These are phyloP conservation scores for Serranus cabrilla DNA, from an alignment of 2,797 vertebrate genomes.

Conservation along the genomic window DNA sequence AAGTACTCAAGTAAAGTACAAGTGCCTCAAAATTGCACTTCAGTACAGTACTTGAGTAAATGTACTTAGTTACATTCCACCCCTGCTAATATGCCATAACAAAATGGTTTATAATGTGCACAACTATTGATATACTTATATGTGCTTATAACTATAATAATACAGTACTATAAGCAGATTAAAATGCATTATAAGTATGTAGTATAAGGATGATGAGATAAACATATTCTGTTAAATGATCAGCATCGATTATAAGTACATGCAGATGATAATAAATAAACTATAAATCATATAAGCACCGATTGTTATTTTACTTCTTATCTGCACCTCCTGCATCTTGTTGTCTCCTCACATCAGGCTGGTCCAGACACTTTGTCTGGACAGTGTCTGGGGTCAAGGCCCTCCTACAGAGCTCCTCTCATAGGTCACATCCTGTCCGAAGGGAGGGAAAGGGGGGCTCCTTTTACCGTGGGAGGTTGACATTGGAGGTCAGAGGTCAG, in stretches of 20 bases:
- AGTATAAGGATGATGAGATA: not conserved
- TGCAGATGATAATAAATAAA: not conserved
- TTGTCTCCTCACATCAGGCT: slow-evolving; percentile 53
- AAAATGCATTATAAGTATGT: too few relatives aligned
- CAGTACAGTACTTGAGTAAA: too few relatives aligned
- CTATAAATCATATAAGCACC: not conserved
- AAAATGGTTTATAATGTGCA: too few relatives aligned
- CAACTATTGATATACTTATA: too few relatives aligned
- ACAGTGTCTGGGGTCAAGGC: slow-evolving; percentile 84
- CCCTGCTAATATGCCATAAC: too few relatives aligned
- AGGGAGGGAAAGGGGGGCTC: slow-evolving; percentile 60
- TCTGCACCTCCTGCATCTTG: slow-evolving; percentile 57
- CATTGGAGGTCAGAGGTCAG: slow-evolving; percentile 80
- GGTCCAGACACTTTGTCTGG: slow-evolving; percentile 84
- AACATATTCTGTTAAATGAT: not conserved
- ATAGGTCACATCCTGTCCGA: slow-evolving; percentile 85
- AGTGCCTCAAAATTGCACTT: too few relatives aligned
- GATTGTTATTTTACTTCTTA: slow-evolving; percentile 42
- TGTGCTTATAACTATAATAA: too few relatives aligned
- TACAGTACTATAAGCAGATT: too few relatives aligned
- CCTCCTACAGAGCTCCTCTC: slow-evolving; percentile 76
- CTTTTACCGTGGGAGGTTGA: slow-evolving; percentile 77
- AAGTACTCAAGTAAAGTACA: too few relatives aligned
- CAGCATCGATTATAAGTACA: slow-evolving; percentile 1
- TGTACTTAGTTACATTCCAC: too few relatives aligned